Conservation (phyloP, 2,797 vertebrate species). For the Cyprinella venusta region DNA sequence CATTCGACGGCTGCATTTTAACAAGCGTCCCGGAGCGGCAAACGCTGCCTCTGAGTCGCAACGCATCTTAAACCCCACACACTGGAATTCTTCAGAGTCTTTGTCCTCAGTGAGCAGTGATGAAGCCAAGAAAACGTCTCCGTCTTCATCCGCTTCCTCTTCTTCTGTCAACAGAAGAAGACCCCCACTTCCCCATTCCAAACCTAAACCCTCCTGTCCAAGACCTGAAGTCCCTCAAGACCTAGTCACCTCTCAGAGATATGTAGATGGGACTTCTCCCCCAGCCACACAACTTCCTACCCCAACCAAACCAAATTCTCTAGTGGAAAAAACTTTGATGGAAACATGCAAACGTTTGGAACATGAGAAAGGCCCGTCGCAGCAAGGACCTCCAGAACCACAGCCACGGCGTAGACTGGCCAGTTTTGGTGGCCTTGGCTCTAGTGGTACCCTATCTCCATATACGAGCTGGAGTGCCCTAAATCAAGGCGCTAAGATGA, state of each 20-base stretch:
- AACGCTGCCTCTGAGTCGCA: conserved; percentile 70
- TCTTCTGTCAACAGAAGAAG: conserved; percentile 70
- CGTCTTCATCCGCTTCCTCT: conserved; percentile 59
- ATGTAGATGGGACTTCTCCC: conserved; percentile 67
- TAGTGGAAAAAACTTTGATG: conserved; percentile 84
- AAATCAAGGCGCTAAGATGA: conserved; percentile 71
- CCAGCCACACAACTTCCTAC: too few relatives aligned
- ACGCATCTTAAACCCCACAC: conserved; percentile 65
- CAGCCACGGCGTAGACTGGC: conserved; percentile 86
- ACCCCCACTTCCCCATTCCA: conserved; percentile 76
- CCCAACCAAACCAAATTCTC: conserved; percentile 79
- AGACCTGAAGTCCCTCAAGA: conserved; percentile 67
- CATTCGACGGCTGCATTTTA: conserved; percentile 90
- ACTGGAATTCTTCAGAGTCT: conserved; percentile 87
- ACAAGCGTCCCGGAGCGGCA: conserved; percentile 80
- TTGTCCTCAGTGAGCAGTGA: conserved; percentile 85
- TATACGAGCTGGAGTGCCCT: conserved; percentile 84
- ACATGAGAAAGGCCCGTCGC: conserved; percentile 78
- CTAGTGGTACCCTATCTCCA: conserved; percentile 85
- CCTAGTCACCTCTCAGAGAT: conserved; percentile 52
- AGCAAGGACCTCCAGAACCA: conserved; percentile 69
- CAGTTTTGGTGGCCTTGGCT: conserved; percentile 92
- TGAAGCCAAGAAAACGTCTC: conserved; percentile 78
- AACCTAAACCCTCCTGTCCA: conserved; percentile 66
- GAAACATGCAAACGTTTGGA: conserved; percentile 84